Percentiles rank a stretch among this genome's conserved stretches.
Evolutionary conservation across 2,888 invertebrate species (phyloP).

Genomic region (Scrobipalpa atriplicella): DNA sequence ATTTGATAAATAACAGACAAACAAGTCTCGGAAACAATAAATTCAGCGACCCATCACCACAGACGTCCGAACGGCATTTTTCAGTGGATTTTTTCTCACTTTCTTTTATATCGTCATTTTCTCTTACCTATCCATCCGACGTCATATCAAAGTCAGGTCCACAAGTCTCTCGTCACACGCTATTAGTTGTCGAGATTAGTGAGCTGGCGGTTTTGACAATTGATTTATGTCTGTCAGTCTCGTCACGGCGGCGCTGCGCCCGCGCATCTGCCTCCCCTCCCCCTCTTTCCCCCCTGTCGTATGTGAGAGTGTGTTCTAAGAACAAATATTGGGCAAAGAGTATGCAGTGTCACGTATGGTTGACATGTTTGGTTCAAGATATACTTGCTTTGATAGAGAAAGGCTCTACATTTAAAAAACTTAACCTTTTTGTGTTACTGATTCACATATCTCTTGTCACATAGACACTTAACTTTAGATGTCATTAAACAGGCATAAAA

Average conservation of each 20-base stretch:
- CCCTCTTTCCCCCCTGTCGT: conserved; percentile 36
- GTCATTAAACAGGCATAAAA: too few relatives aligned
- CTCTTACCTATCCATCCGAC: conserved; percentile 8
- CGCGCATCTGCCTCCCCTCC: conserved; percentile 63
- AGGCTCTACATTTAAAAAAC: not conserved
- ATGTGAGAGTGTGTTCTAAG: conserved; percentile 35
- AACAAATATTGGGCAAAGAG: conserved; percentile 59
- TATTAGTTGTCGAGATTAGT: conserved; percentile 73
- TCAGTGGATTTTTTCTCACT: not conserved
- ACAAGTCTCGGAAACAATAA: conserved; percentile 5
- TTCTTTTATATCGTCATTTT: not conserved
- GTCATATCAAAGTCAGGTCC: conserved; percentile 47
- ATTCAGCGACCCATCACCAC: conserved; percentile 10
- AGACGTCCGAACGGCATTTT: not conserved
- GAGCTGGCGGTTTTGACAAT: conserved; percentile 75
- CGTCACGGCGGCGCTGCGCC: conserved; percentile 77
- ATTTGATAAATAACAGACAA: not conserved
- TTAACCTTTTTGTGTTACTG: not conserved
- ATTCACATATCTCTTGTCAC: too few relatives aligned
- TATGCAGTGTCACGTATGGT: conserved; percentile 36
- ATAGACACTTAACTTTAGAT: too few relatives aligned
- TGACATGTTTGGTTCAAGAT: not conserved
- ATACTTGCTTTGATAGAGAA: not conserved
- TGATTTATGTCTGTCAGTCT: conserved; percentile 82
- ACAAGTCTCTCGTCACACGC: conserved; percentile 52